These are phyloP conservation scores for Sarcoramphus papa DNA, from an alignment of 2,797 vertebrate genomes.

Conservation along the genomic window DNA sequence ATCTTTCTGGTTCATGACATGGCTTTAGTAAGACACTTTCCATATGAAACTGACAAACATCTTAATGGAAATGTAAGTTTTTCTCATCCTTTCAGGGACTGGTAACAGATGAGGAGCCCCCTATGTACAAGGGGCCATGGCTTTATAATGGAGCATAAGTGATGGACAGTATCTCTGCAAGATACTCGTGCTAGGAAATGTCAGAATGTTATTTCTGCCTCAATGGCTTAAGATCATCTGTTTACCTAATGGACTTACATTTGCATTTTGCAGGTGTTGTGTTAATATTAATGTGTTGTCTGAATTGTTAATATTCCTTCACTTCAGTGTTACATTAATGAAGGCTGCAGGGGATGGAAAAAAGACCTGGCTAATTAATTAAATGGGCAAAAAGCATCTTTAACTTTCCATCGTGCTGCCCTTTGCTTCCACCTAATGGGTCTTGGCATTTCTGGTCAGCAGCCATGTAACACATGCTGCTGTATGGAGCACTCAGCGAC, in stretches of 20 bases:
- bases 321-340: conserved; percentile 19
- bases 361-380: conserved; percentile 43
- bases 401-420: conserved; percentile 20
- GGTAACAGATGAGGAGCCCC: neutral
- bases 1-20: conserved; percentile 40
- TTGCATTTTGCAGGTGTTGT: conserved; percentile 57
- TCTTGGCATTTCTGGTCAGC: conserved; percentile 51
- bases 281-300: conserved; percentile 48
- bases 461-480: conserved; percentile 6
- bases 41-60: conserved; percentile 3
- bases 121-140: neutral
- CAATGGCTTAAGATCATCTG: conserved; percentile 13
- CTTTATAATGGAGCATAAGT: neutral
- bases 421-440: conserved; percentile 19
- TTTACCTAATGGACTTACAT: conserved; percentile 40
- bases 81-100: neutral
- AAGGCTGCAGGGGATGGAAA: conserved; percentile 33
- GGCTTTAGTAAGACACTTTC: conserved; percentile 9
- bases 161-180: neutral
- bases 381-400: conserved; percentile 56
- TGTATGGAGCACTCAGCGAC: neutral
- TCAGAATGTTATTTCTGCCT: conserved; percentile 56
- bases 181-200: conserved; percentile 21
- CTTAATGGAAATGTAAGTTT: conserved; percentile 17
- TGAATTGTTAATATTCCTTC: conserved; percentile 48